Base-by-base conservation (phyloP, 2,888 invertebrate species). In the Dioctria linearis region DNA sequence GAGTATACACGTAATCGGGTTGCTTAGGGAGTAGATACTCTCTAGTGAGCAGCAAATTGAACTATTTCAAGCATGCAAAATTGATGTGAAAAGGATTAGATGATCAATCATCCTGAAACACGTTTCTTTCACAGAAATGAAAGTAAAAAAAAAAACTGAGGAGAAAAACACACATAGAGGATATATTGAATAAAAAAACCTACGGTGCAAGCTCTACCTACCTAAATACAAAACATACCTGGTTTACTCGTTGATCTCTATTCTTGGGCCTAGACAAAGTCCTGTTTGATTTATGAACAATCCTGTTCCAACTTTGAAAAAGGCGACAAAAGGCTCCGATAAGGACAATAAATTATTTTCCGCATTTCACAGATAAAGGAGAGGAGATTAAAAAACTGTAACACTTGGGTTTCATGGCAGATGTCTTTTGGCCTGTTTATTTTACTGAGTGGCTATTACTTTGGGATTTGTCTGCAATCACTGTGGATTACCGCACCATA, bases 31-130 rank as follows among this genome's bases (percentile, higher is more conserved):
- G 39, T 46, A 63, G 25, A 76, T 37, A 76, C 63, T 63, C 63
- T 63, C 63, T 25, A 76, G 76, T 76, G 76, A 63, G 49, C 63
- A 63, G 79, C 69, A 79, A 79, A 79, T 79, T 79, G 69, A 61
- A 69, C 79, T 67, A 79, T 79, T 69, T 69, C 69, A 69, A 79
- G 61, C 79, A 69, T 79, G 57, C 61, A 79, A 69, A 79, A 79
- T 71, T 79, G 61, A 79, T 79, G 79, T 67, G 69, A 69, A 79
- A 79, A 79, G 79, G 79, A 79, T 79, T 61, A 79, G 79, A 37
- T 43, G 67, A 66, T 78, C 54, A 42, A 67, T 78, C 66, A 42
- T 78, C 54, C 51, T 67, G 57, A 59, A 63, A 46, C 25, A 61
- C 63, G 63, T 76, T 63, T 46, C 63, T 46, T 63, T 49, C 42